Conservation (phyloP, 2,113 vertebrate species). For the Crotalus helleri region DNA sequence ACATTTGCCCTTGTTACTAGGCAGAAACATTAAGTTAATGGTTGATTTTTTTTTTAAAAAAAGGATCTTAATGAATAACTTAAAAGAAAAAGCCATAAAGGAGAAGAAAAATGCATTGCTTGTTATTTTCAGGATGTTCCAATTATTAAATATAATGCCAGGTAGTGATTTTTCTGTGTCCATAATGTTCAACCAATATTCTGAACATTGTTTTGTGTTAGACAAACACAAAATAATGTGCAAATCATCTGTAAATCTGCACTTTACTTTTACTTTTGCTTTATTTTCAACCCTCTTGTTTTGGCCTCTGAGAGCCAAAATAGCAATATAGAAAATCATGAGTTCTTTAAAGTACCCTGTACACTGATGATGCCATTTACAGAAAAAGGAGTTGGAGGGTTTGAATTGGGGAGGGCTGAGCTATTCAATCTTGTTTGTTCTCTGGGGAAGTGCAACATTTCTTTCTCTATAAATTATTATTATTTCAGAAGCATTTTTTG, state of each 20-base stretch:
- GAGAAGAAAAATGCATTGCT: neutral
- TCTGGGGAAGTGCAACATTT: neutral
- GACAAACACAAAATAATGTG: neutral
- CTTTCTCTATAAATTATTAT: neutral
- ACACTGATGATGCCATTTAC: neutral
- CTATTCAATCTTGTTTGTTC: neutral
- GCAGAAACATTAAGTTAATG: neutral
- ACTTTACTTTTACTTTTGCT: neutral
- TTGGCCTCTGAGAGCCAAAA: neutral
- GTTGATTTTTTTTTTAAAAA: neutral
- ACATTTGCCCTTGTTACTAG: neutral
- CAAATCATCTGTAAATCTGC: neutral
- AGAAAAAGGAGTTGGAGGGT: neutral
- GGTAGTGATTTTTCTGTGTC: neutral
- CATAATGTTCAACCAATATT: neutral
- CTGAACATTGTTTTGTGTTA: neutral
- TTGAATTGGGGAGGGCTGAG: neutral
- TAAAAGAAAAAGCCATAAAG: neutral
- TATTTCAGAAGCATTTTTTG: neutral
- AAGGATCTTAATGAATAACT: neutral
- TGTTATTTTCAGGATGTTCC: neutral
- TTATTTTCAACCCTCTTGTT: neutral
- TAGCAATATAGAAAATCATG: neutral
- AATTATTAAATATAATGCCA: neutral
- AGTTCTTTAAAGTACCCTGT: neutral